phyloP scores from a whole-genome alignment of 2,888 invertebrate genomes.

The Eucriotettix oculatus region DNA sequence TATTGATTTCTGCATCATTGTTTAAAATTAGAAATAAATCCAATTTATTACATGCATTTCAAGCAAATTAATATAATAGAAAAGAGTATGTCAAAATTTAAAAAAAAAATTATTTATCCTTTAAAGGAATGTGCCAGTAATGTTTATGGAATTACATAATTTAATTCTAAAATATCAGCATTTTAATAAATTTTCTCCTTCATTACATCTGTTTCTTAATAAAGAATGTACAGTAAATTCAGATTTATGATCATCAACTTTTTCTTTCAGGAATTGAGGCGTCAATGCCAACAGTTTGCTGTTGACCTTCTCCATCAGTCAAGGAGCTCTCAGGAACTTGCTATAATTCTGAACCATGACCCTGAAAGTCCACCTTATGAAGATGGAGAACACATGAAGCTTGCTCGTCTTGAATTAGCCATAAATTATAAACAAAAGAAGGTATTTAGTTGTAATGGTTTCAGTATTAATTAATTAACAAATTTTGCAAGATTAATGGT shows the following conservation, averaged over 20 bases:
- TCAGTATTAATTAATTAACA: too few relatives aligned
- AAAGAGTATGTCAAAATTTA: too few relatives aligned
- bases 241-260: neutral
- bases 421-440: constrained; percentile 90
- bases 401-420: constrained; percentile 75
- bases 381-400: constrained; percentile 65
- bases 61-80: too few relatives aligned
- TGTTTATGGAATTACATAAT: too few relatives aligned
- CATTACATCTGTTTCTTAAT: neutral
- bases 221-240: neutral
- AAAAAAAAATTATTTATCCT: too few relatives aligned
- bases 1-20: too few relatives aligned
- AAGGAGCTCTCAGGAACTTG: constrained; percentile 80
- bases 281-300: constrained; percentile 78
- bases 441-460: constrained; percentile 29
- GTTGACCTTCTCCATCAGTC: constrained; percentile 83
- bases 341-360: constrained; percentile 85
- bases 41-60: too few relatives aligned
- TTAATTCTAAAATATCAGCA: too few relatives aligned
- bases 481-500: too few relatives aligned
- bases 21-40: too few relatives aligned
- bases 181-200: neutral
- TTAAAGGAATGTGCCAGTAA: too few relatives aligned
- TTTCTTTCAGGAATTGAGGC: constrained; percentile 41
- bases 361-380: constrained; percentile 53